Evolutionary conservation across 2,113 vertebrate species (phyloP).

Genomic region (Nothocercus julius): DNA sequence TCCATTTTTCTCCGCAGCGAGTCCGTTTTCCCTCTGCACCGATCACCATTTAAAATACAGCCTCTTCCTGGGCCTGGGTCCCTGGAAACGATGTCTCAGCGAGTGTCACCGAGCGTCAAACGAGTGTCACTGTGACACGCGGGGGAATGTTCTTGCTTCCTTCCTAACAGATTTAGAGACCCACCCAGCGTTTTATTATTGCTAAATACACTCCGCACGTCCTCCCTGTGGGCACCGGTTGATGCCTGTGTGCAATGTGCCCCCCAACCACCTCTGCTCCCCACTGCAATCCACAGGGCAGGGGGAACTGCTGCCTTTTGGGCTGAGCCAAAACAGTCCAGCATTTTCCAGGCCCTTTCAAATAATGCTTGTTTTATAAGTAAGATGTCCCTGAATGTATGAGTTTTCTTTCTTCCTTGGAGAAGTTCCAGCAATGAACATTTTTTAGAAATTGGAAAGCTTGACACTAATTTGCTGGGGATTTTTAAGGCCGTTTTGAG

Average conservation of each 20-base stretch:
- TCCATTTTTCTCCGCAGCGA: neutral
- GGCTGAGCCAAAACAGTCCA: neutral
- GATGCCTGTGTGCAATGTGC: fast-evolving
- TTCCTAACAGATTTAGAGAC: fast-evolving
- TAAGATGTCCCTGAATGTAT: neutral
- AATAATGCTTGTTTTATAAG: neutral
- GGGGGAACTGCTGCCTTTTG: neutral
- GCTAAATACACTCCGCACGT: neutral
- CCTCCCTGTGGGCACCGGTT: fast-evolving
- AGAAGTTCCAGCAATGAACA: neutral
- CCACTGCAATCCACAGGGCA: neutral
- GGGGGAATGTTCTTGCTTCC: neutral
- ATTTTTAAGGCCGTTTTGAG: neutral
- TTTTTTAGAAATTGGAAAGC: neutral
- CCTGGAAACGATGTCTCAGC: neutral
- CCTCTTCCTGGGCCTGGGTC: neutral
- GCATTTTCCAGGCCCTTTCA: neutral
- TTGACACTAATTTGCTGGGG: neutral
- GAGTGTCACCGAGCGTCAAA: too few relatives aligned
- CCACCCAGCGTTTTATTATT: neutral
- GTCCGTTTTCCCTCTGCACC: neutral
- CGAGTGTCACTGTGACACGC: too few relatives aligned
- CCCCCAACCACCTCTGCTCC: neutral
- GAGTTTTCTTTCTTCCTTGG: neutral
- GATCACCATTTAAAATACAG: neutral